Evolutionary conservation across 2,888 invertebrate genomes (phyloP).

Genomic region (Cephalotes varians): DNA sequence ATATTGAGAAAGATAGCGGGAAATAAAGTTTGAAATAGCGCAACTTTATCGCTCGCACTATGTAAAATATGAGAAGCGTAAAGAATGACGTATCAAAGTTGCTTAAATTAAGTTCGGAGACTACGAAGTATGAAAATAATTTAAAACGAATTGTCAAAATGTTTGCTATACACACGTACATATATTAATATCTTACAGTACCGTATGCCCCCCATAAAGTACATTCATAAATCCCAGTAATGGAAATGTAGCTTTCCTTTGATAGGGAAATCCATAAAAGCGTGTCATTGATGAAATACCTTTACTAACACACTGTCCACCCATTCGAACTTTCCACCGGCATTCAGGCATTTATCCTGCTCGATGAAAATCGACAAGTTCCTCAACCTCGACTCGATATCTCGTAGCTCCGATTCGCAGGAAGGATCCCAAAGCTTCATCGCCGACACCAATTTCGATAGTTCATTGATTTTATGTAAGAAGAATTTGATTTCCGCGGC

Average conservation of each 20-base stretch:
- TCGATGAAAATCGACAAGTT: constrained; percentile 86
- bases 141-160: too few relatives aligned
- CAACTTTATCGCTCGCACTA: background rate
- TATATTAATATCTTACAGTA: background rate
- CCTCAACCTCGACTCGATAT: constrained; percentile 83
- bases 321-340: constrained; percentile 97
- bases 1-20: background rate
- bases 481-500: constrained; percentile 81
- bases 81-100: background rate
- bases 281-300: constrained; percentile 82
- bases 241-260: background rate
- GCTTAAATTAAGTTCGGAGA: constrained; percentile 16
- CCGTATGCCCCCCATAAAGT: too few relatives aligned
- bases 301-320: constrained; percentile 95
- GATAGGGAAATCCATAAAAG: background rate
- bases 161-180: background rate
- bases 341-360: constrained; percentile 89
- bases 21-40: constrained; percentile 8
- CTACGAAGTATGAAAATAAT: background rate
- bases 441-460: constrained; percentile 80
- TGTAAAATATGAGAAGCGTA: constrained; percentile 30
- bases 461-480: constrained; percentile 83
- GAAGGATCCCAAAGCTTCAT: constrained; percentile 73
- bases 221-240: background rate
- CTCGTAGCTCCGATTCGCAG: constrained; percentile 75